Percentiles rank a stretch among this genome's conserved stretches.
Evolutionary conservation across 1,140 invertebrate genomes (phyloP).

Genomic region (Adelges cooleyi): DNA sequence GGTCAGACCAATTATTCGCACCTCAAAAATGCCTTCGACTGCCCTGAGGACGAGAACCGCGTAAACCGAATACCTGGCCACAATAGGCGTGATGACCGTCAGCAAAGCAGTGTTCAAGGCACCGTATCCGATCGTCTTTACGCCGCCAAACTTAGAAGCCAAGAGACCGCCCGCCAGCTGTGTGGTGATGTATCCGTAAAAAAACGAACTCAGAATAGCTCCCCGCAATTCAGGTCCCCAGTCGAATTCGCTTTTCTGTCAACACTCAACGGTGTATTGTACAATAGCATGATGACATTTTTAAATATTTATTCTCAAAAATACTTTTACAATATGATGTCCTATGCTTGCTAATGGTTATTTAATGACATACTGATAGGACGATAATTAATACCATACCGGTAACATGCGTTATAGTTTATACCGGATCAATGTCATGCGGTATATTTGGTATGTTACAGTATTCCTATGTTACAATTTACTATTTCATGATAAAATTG

Average conservation of each 20-base stretch:
- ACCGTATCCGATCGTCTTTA: slow-evolving; percentile 62
- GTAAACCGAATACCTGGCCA: slow-evolving; percentile 57
- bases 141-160: slow-evolving; percentile 55
- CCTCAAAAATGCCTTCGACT: slow-evolving; percentile 79
- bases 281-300: no score
- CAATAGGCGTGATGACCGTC: slow-evolving; percentile 68
- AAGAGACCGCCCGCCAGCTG: slow-evolving; percentile 63
- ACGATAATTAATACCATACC: no score
- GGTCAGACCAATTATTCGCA: slow-evolving; percentile 36
- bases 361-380: no score
- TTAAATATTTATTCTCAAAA: no score
- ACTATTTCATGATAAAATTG: no score
- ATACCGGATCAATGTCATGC: no score
- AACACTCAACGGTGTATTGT: no score
- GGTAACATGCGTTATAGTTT: no score
- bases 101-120: slow-evolving; percentile 67
- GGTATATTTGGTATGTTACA: no score
- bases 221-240: slow-evolving; percentile 72
- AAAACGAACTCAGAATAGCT: slow-evolving; percentile 74
- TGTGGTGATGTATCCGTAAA: slow-evolving; percentile 66
- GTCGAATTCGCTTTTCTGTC: slow-evolving; percentile 33
- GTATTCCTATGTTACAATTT: no score
- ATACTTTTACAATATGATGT: not conserved
- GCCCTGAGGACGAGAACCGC: slow-evolving; percentile 63
- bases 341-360: no score